Percentiles rank a stretch among this genome's conserved stretches.
These are phyloP conservation scores for Mormyrus iriodes DNA, from an alignment of 2,113 vertebrate genomes.

Conservation along the genomic window DNA sequence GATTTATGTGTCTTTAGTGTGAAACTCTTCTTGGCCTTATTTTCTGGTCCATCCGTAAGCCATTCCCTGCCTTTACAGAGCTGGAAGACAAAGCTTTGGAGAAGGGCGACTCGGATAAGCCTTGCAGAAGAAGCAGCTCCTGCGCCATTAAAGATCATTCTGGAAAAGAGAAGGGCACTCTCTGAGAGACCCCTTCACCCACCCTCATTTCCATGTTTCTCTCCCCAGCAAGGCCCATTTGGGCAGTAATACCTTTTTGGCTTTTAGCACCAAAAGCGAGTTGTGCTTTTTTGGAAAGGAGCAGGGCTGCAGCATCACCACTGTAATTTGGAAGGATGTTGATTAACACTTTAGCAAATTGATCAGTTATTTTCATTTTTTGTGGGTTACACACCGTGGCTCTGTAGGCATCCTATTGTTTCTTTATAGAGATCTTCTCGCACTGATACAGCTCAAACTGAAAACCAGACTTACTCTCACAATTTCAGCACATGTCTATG, in stretches of 20 bases:
- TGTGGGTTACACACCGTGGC: background rate
- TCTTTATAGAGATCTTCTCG: background rate
- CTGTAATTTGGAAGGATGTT: background rate
- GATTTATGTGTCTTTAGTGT: background rate
- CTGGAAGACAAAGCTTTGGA: constrained; percentile 71
- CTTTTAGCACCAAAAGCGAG: constrained; percentile 21
- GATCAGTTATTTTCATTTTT: background rate
- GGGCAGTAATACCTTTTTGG: background rate
- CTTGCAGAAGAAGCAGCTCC: constrained; percentile 63
- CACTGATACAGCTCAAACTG: background rate
- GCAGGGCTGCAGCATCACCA: constrained; percentile 24
- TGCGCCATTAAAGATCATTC: constrained; percentile 73
- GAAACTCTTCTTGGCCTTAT: too few relatives aligned
- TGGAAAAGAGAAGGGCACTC: constrained; percentile 62
- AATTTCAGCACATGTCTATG: background rate
- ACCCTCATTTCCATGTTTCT: constrained; percentile 42
- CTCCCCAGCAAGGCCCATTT: constrained; percentile 36
- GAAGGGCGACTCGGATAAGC: constrained; percentile 51
- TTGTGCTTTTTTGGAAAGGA: constrained; percentile 26
- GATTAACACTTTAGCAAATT: background rate
- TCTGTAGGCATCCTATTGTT: background rate
- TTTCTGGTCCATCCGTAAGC: background rate
- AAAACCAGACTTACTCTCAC: background rate
- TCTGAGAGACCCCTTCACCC: constrained; percentile 32
- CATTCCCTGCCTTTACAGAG: constrained; percentile 56